Percentiles rank a stretch among this genome's conserved stretches.
Evolutionary conservation across 2,797 vertebrate species (phyloP).

Genomic region (Mustela erminea): DNA sequence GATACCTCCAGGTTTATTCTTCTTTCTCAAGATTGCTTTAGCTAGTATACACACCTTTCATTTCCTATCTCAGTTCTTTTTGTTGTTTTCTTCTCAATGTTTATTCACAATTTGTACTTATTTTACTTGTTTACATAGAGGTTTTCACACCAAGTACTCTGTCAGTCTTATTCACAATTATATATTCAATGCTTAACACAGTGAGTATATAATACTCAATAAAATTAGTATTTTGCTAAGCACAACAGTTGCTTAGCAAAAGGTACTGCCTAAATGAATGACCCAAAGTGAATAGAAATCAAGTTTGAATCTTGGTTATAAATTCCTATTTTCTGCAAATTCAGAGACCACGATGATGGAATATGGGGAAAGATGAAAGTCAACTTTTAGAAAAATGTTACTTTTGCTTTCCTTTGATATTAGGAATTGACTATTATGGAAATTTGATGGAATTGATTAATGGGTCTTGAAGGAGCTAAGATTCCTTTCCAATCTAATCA

Average conservation of each 20-base stretch:
- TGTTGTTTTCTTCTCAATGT: neutral
- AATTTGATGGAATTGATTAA: neutral
- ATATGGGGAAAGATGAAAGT: neutral
- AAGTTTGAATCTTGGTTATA: neutral
- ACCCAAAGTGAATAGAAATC: neutral
- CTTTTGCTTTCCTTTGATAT: conserved; percentile 8
- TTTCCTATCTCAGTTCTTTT: neutral
- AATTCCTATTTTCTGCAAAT: neutral
- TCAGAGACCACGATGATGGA: neutral
- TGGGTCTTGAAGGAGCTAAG: neutral
- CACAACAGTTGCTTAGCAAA: neutral
- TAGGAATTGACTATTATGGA: neutral
- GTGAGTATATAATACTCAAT: neutral
- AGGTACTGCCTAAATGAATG: neutral
- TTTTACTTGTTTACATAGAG: conserved; percentile 1
- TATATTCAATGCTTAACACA: neutral
- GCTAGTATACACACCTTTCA: neutral
- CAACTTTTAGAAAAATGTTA: neutral
- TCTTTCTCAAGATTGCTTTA: neutral
- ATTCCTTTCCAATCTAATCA: neutral
- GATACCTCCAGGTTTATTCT: neutral
- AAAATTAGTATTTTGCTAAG: neutral
- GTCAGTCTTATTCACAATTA: neutral
- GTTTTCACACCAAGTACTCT: neutral
- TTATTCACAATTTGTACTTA: neutral